Percentiles rank a stretch among this genome's conserved stretches.
Evolutionary conservation across 2,113 vertebrate species (phyloP).

Genomic region (Tupaia chinensis): DNA sequence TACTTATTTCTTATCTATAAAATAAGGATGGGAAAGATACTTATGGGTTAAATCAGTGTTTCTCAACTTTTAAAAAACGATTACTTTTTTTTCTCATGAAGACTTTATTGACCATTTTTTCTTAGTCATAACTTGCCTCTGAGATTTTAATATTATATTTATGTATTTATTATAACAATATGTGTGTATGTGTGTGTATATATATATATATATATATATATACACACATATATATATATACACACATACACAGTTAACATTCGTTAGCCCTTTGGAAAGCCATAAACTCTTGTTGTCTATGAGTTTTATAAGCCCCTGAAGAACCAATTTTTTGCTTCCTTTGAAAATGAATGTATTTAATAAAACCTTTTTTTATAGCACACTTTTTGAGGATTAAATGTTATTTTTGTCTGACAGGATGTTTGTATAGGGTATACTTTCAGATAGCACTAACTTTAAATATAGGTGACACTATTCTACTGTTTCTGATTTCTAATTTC

Average conservation of each 20-base stretch:
- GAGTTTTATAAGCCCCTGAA: background rate
- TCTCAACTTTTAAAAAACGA: background rate
- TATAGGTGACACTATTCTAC: background rate
- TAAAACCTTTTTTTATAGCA: background rate
- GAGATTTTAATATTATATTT: background rate
- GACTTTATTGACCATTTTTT: background rate
- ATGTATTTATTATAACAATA: too few species aligned
- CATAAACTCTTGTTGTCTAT: background rate
- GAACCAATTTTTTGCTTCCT: background rate
- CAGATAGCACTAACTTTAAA: background rate
- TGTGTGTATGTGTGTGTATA: too few species aligned
- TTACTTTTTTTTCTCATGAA: background rate
- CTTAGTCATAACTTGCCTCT: background rate
- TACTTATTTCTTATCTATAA: slow-evolving; percentile 7
- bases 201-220: too few species aligned
- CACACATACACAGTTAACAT: background rate
- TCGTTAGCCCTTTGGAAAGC: background rate
- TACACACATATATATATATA: too few species aligned
- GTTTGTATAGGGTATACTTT: background rate
- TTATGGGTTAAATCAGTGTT: background rate
- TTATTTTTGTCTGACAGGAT: background rate
- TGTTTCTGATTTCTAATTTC: slow-evolving; percentile 4
- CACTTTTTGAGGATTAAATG: background rate
- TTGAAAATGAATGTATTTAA: slow-evolving; percentile 29
- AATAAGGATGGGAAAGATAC: slow-evolving; percentile 2